Conservation (phyloP, 2,113 vertebrate species). For the Marcusenius ussheri region DNA sequence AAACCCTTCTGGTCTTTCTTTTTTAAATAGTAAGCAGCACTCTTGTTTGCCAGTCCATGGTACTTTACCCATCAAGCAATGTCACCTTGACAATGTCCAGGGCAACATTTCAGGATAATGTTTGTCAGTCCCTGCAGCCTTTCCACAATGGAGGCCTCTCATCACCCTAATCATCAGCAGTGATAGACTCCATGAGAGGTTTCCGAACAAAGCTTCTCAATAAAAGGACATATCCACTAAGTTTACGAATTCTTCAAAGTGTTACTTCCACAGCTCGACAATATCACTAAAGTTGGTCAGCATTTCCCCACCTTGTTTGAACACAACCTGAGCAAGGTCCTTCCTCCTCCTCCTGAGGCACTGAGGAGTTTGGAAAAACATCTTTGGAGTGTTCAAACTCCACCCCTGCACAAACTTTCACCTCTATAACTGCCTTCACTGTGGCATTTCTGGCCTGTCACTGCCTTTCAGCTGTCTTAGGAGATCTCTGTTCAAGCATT, state of each 20-base stretch:
- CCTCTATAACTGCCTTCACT: not conserved
- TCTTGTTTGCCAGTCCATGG: not conserved
- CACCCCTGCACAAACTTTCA: not conserved
- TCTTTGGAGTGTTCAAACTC: not conserved
- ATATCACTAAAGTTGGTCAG: not conserved
- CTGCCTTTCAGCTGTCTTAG: not conserved
- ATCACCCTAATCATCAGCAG: not conserved
- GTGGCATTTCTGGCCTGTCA: not conserved
- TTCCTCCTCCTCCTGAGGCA: not conserved
- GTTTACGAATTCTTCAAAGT: not conserved
- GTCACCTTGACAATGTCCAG: not conserved
- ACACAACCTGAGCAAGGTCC: not conserved
- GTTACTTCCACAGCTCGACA: not conserved
- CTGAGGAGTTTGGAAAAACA: not conserved
- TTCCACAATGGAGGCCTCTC: not conserved
- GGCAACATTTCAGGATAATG: not conserved
- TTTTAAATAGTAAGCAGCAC: not conserved
- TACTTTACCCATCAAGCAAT: not conserved
- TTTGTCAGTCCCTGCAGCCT: not conserved
- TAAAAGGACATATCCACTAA: not conserved
- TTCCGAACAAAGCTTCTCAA: not conserved
- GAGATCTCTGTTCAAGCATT: not conserved
- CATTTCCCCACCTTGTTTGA: not conserved
- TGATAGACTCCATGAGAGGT: not conserved
- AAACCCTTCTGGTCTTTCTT: not conserved